Percentiles rank a stretch among this genome's conserved stretches.
Evolutionary conservation across 1,140 invertebrate genomes (phyloP).

Genomic region (Pentalonia nigronervosa): DNA sequence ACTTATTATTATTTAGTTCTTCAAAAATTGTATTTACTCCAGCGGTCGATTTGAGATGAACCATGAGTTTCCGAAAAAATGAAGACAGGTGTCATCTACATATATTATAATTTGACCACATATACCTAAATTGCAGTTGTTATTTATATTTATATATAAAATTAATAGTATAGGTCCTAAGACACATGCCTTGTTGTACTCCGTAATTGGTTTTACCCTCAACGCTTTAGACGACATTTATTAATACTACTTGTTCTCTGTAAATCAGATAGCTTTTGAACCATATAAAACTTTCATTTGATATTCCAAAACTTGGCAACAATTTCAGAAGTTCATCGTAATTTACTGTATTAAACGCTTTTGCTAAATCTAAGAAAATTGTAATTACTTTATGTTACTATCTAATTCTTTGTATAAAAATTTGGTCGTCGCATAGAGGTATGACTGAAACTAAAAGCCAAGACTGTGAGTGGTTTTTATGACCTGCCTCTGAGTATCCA

Average conservation of each 20-base stretch:
- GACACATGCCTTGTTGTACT: neutral
- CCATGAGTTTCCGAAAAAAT: too few species aligned
- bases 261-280: neutral
- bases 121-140: too few species aligned
- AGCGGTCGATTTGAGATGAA: too few species aligned
- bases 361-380: neutral
- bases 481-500: too few species aligned
- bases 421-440: neutral
- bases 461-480: too few species aligned
- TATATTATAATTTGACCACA: too few species aligned
- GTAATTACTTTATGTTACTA: neutral
- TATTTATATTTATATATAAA: too few species aligned
- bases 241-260: neutral
- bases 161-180: too few species aligned
- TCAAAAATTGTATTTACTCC: too few species aligned
- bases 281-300: neutral
- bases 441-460: too few species aligned
- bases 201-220: neutral
- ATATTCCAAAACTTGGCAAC: neutral
- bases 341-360: neutral
- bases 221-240: neutral
- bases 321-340: neutral
- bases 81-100: too few species aligned
- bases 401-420: neutral
- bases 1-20: too few species aligned